Conservation (phyloP, 2,113 vertebrate species). For the Xenus cinereus region DNA sequence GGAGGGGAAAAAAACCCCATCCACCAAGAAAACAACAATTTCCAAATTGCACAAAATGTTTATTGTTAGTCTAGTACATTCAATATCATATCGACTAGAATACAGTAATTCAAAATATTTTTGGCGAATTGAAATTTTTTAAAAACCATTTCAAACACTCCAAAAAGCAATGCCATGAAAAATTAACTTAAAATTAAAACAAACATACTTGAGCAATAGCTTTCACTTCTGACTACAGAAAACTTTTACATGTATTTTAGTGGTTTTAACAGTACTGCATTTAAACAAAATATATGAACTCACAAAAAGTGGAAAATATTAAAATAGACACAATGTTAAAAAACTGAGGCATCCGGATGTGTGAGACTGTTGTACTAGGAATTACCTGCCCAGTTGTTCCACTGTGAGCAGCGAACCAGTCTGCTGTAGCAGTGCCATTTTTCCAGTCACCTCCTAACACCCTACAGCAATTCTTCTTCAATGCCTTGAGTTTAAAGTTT, state of each 20-base stretch:
- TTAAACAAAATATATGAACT: constrained; percentile 54
- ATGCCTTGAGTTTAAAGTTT: neutral
- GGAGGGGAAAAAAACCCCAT: fast-evolving
- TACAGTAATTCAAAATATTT: constrained; percentile 52
- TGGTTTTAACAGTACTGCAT: constrained; percentile 71
- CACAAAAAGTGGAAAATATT: constrained; percentile 67
- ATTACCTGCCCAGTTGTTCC: neutral
- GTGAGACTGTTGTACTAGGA: neutral
- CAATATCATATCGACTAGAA: constrained; percentile 42
- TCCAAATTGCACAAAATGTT: constrained; percentile 73
- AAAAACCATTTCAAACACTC: constrained; percentile 54
- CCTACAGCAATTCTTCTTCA: neutral
- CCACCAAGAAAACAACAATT: neutral
- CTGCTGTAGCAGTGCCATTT: neutral
- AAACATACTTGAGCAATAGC: constrained; percentile 51
- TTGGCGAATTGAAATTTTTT: constrained; percentile 52
- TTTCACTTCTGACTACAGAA: constrained; percentile 68
- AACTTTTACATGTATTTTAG: constrained; percentile 57
- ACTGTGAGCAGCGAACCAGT: neutral
- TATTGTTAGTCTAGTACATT: constrained; percentile 70
- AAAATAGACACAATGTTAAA: constrained; percentile 67
- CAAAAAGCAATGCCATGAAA: constrained; percentile 43
- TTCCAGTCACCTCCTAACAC: neutral
- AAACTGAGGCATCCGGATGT: constrained; percentile 62
- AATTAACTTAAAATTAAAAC: constrained; percentile 44